These are phyloP conservation scores for Eolophus roseicapilla DNA, from an alignment of 2,113 vertebrate species.

Conservation along the genomic window DNA sequence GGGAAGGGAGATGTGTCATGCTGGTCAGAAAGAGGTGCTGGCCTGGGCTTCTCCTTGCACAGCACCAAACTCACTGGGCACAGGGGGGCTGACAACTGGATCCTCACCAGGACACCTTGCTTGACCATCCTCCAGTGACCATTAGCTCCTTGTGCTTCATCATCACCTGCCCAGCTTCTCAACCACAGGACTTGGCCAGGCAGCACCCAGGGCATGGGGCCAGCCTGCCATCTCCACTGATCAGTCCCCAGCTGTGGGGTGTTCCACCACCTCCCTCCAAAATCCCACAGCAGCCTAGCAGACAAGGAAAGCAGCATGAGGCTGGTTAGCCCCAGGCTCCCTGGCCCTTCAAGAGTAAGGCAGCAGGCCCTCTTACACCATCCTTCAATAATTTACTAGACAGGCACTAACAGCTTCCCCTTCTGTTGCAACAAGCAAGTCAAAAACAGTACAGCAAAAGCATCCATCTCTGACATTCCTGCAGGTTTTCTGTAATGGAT, in stretches of 20 bases:
- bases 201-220: not conserved
- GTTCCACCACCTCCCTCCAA: not conserved
- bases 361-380: slow-evolving; percentile 46
- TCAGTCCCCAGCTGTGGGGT: not conserved
- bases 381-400: slow-evolving; percentile 59
- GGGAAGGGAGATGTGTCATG: not conserved
- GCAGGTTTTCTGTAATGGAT: slow-evolving; percentile 67
- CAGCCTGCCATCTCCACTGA: not conserved
- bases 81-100: not conserved
- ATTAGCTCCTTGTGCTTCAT: not conserved
- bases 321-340: slow-evolving; percentile 41
- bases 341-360: slow-evolving; percentile 40
- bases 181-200: fast-evolving
- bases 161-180: not conserved
- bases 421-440: slow-evolving; percentile 64
- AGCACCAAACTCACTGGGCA: not conserved
- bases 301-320: not conserved
- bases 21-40: not conserved
- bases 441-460: slow-evolving; percentile 47
- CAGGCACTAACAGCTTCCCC: slow-evolving; percentile 66
- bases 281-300: not conserved
- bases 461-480: slow-evolving; percentile 69
- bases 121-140: not conserved
- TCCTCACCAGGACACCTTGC: not conserved
- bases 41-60: not conserved